Evolutionary conservation across 1,140 invertebrate species (phyloP), one percentile per base, ranked within the genome.

Genomic region (Hycleus phaleratus): DNA sequence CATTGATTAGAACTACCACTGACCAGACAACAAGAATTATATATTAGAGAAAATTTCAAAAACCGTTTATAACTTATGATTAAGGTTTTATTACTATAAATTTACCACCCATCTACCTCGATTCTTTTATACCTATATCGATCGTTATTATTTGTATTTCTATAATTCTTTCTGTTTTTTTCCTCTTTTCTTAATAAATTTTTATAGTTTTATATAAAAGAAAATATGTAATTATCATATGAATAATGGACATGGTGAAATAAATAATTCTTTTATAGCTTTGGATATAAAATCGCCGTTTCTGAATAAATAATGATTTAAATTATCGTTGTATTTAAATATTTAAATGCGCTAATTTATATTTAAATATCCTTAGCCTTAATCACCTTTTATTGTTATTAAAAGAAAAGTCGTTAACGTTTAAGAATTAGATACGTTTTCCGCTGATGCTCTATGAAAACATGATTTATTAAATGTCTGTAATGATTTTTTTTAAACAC

Each of bases 311-410:
- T 54, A 59, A 59, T 45, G 50, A 59, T 46, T 54, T 59, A 44
- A 59, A 49, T 59, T 59, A 54, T 52, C 49, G 46, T 51, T 59
- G 25, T 59, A 50, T 53, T 57, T 50, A 59, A 52, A 59, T 52
- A 51, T 59, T 59, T 59, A 59, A 53, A 59, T 59, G 58, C 50
- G 52, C 50, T 59, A 59, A 59, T 54, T 59, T 54, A 52, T 52
- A 51, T 59, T 59, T 50, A 57, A 50, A 57, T 50, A 53, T 53
- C 51, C 43, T 32, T 45, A 46, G 51, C 43, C 51, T 53, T 53
- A 53, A 53, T 53, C 45, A 53, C 51, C 42, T 53, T 46, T 53
- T 53, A 53, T 53, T 53, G 51, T 53, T 53, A 45, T 53, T 53
- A 53, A 32, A 53, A 53, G 51, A 53, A 53, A 53, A 53, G 51